These are phyloP conservation scores for Pandemis heparana DNA, from an alignment of 2,888 invertebrate genomes.

Conservation along the genomic window DNA sequence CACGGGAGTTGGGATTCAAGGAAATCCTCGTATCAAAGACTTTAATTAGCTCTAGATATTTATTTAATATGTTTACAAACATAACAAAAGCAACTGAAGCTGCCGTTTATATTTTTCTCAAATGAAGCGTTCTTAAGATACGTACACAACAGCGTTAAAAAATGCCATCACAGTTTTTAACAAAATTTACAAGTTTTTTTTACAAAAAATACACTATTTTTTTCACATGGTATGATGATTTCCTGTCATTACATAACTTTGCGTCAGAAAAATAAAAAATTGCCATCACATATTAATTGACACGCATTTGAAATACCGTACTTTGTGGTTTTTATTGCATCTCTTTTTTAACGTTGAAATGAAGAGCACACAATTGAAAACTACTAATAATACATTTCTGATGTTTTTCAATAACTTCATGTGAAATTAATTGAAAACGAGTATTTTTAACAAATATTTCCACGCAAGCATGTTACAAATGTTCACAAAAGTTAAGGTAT, in stretches of 20 bases:
- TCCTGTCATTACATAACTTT: background rate
- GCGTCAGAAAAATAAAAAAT: constrained; percentile 10
- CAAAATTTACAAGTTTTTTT: background rate
- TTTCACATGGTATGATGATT: background rate
- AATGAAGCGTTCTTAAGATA: constrained; percentile 17
- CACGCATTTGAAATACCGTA: background rate
- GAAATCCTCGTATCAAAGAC: background rate
- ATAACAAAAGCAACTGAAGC: constrained; percentile 38
- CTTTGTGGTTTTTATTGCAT: too few species aligned
- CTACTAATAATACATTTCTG: too few species aligned
- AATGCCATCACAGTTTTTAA: background rate
- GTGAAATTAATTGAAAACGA: too few species aligned
- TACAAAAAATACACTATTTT: background rate
- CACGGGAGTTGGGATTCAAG: background rate
- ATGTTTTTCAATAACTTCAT: too few species aligned
- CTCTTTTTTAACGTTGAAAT: too few species aligned
- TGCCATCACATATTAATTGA: constrained; percentile 38
- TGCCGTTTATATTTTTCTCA: constrained; percentile 5
- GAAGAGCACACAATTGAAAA: too few species aligned
- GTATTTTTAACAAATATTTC: too few species aligned
- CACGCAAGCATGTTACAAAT: constrained; percentile 19
- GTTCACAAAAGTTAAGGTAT: background rate
- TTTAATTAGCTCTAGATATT: constrained; percentile 18
- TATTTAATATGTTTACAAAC: constrained; percentile 32
- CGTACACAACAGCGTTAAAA: background rate